Conservation (phyloP, 2,113 vertebrate genomes). For the Ophiodon elongatus region DNA sequence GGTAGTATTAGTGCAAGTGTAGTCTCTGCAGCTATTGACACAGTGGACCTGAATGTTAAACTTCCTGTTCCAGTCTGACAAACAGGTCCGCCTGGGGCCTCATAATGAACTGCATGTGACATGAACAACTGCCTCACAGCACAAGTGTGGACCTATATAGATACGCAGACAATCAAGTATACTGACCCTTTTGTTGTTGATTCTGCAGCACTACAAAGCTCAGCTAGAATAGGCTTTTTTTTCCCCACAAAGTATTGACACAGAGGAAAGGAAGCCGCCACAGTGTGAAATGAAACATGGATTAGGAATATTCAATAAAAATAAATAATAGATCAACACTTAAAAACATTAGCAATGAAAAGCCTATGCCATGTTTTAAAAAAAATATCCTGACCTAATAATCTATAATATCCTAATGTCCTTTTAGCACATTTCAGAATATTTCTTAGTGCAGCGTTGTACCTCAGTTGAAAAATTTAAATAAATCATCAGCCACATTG, state of each 20-base stretch:
- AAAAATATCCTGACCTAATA: not conserved
- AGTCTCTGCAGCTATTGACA: conserved; percentile 57
- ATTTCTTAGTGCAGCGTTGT: not conserved
- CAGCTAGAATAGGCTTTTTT: not conserved
- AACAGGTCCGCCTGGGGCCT: conserved; percentile 44
- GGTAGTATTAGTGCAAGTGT: not conserved
- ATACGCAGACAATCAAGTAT: not conserved
- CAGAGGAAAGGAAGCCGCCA: not conserved
- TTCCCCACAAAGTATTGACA: not conserved
- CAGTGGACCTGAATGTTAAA: conserved; percentile 56
- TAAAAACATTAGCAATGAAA: not conserved
- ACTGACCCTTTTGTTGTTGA: not conserved
- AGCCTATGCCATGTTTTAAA: not conserved
- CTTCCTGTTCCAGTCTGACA: conserved; percentile 26
- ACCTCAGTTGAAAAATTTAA: not conserved
- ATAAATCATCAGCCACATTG: not conserved
- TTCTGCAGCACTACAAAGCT: not conserved
- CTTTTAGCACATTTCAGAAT: not conserved
- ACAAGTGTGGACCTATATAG: conserved; percentile 8
- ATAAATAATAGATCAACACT: not conserved
- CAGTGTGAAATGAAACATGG: not conserved
- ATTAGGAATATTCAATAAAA: not conserved
- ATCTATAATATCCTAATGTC: not conserved
- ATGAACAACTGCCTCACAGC: conserved; percentile 28
- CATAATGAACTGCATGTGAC: conserved; percentile 50